phyloP scores from a whole-genome alignment of 2,888 invertebrate species.

The Nephrocerus scutellatus region DNA sequence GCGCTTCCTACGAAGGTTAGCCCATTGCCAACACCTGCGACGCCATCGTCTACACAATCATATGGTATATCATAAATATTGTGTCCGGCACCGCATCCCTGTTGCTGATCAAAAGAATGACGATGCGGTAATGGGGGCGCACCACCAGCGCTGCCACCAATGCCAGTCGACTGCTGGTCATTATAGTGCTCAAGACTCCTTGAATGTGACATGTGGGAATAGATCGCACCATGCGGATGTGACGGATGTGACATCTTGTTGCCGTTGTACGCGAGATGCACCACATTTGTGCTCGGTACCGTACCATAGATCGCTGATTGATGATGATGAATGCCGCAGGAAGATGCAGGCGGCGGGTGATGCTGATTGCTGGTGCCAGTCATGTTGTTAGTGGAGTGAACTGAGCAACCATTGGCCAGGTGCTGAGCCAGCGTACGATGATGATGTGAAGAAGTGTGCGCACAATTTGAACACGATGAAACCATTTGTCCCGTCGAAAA shows the following conservation, averaged over 20 bases:
- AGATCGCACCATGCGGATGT: slow-evolving; percentile 14
- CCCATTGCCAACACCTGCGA: slow-evolving; percentile 31
- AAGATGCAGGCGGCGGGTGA: slow-evolving; percentile 20
- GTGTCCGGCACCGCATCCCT: slow-evolving; percentile 26
- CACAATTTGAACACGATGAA: slow-evolving; percentile 24
- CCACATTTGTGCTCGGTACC: slow-evolving; percentile 9
- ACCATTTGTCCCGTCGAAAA: slow-evolving; percentile 4
- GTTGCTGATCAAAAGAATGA: slow-evolving; percentile 46
- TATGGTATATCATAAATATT: slow-evolving; percentile 41
- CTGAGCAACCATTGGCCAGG: slow-evolving; percentile 12
- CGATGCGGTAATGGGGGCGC: slow-evolving; percentile 36
- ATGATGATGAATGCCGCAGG: slow-evolving; percentile 9
- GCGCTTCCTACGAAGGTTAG: slow-evolving; percentile 31
- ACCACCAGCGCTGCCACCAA: too few species aligned
- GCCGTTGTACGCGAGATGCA: slow-evolving; percentile 26
- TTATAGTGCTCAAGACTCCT: slow-evolving; percentile 46
- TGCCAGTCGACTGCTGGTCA: slow-evolving; percentile 33
- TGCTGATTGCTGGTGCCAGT: slow-evolving; percentile 22
- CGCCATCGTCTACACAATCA: slow-evolving; percentile 42
- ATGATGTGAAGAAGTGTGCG: slow-evolving; percentile 17
- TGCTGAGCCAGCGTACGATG: slow-evolving; percentile 9
- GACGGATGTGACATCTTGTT: too few species aligned
- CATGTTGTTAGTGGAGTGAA: slow-evolving; percentile 15
- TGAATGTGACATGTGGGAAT: slow-evolving; percentile 42
- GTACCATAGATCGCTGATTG: slow-evolving; percentile 11